phyloP scores from a whole-genome alignment of 2,888 invertebrate genomes.

The Diadegma fenestrale region DNA sequence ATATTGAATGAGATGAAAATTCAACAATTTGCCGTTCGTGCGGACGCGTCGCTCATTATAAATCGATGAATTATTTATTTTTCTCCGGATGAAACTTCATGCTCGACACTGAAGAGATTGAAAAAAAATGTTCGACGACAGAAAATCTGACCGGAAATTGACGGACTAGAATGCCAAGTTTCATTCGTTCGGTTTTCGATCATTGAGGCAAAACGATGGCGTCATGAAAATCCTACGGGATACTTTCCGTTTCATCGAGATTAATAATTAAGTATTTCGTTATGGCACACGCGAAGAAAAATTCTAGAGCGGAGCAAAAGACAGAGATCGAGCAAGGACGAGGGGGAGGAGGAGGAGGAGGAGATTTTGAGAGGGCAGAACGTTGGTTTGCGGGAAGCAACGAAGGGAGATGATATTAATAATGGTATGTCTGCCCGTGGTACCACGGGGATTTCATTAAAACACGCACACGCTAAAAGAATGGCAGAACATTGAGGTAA shows the following conservation, averaged over 20 bases:
- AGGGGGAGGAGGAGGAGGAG: conserved; percentile 26
- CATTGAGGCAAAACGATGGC: conserved; percentile 17
- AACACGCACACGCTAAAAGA: conserved; percentile 73
- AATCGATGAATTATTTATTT: not conserved
- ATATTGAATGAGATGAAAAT: not conserved
- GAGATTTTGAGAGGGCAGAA: conserved; percentile 49
- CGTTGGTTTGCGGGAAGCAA: conserved; percentile 33
- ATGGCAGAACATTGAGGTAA: conserved; percentile 69
- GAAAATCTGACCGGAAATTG: not conserved
- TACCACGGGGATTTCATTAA: conserved; percentile 82
- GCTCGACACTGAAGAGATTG: not conserved
- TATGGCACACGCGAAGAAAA: conserved; percentile 80
- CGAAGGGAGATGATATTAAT: conserved; percentile 80
- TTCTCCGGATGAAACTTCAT: not conserved
- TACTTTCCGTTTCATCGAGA: conserved; percentile 75
- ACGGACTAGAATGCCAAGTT: not conserved
- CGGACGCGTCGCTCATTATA: not conserved
- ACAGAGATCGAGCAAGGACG: not conserved
- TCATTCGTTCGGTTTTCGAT: not conserved
- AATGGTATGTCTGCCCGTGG: conserved; percentile 79
- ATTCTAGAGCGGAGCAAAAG: not conserved
- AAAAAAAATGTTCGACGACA: not conserved
- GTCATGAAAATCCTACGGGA: conserved; percentile 27
- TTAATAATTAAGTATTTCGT: conserved; percentile 84
- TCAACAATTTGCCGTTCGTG: not conserved